Base-by-base conservation (phyloP, 2,888 invertebrate genomes). In the Tetramorium bicarinatum region DNA sequence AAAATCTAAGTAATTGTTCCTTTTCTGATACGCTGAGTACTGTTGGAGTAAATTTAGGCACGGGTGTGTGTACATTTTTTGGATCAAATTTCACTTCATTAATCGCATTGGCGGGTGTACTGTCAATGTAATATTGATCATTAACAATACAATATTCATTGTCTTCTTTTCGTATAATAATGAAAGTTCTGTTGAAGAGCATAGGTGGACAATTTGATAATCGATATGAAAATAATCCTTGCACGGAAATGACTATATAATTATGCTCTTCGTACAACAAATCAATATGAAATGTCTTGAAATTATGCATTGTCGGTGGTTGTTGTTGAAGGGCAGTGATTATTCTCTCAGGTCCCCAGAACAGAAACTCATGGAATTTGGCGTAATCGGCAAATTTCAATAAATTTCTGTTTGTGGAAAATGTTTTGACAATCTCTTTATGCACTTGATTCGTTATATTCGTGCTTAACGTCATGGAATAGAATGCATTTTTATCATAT, bases 361-460 rank as follows among this genome's bases (percentile, higher is more conserved):
- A 82, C n/a, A 95, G 79, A 77, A 92, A 94, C 80, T 95, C 94
- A 49, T 93, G 92, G 54, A 94, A 94, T 49, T 94, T 94, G 0
- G 95, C 94, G 62, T 94, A 95, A 66, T 95, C 95, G 0, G 93
- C 94, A 64, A 94, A 94, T 85, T 95, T 95, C 7, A 94, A 83
- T 59, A 95, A 87, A 88, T 95, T 95, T 79, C 95, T 90, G 44
- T 95, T 94, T 6, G 84, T 91, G 0, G 91, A 90, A 83, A 94
- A 93, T 1, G 90, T 87, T 82, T 93, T 94, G 21, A 92, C 91
- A 80, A 94, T 88, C 79, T 94, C 93, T 77, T 93, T 92, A n/a
- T 94, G 94, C 18, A 66, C 72, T n/a, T 91, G 89, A 79, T 93
- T 94, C 3, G 89, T 84, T 3, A 92, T 87, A 3, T 87, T 84